Evolutionary conservation across 23 tunicate genomes (phyloP), one percentile per base, ranked within the genome.

Genomic region (Trididemnum nubilum): DNA sequence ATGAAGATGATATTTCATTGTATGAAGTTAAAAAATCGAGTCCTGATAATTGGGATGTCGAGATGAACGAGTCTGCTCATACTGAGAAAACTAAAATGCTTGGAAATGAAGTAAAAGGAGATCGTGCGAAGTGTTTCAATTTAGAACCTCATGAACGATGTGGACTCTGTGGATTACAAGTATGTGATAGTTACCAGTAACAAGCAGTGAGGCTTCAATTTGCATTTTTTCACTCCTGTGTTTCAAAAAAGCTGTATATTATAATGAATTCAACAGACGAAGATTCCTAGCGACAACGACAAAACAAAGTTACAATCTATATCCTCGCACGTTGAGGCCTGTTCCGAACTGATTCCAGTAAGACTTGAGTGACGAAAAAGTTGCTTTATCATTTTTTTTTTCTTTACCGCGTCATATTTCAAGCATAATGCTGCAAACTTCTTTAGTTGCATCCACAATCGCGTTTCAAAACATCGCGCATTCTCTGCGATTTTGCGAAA

Each of bases 151-250:
- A 88, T 81, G 85, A 93, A 70, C 57, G 98, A 65, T 93, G 98
- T 88, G 98, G 98, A 30, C 74, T 93, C 12, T 93, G 98, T 77
- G 86, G 89, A 19, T 59, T 93, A 59, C 87, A 92, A 86, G 97
- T 92, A 34, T 32, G 67, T 35, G 12, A 36, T 38, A n/a, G n/a
- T 18, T 71, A 44, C 54, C 54, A 44, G 12, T 44, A 44, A 44
- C 54, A 44, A 44, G 29, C n/a, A n/a, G n/a, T n/a, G n/a, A n/a
- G n/a, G n/a, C 18, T 49, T 12, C 57, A 49, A 49, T 49, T 18
- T n/a, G n/a, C n/a, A n/a, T n/a, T n/a, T n/a, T n/a, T n/a, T n/a
- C n/a, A n/a, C n/a, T n/a, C n/a, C n/a, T 49, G 57, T 49, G 18
- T 49, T 49, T 49, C 18, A n/a, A n/a, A n/a, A 49, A 49, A 49